Conservation (phyloP, 2,888 invertebrate genomes). For the Hydropsyche betteni region DNA sequence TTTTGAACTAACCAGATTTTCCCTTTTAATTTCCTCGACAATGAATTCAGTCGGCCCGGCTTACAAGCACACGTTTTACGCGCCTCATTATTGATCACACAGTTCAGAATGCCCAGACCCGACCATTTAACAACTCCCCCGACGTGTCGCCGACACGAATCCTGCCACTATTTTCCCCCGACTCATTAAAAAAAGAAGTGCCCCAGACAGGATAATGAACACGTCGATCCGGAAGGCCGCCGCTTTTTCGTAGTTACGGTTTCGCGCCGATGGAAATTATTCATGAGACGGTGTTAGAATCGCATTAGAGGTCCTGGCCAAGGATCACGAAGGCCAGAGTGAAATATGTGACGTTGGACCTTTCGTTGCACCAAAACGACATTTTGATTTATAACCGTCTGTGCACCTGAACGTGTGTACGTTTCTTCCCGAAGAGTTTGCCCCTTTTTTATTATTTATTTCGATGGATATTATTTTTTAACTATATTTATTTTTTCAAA, state of each 20-base stretch:
- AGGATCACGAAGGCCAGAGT: conserved; percentile 14
- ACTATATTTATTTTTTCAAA: too few relatives aligned
- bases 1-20: too few relatives aligned
- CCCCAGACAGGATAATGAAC: conserved; percentile 14
- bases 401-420: conserved; percentile 30
- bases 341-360: conserved; percentile 38
- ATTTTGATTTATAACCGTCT: conserved; percentile 35
- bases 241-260: background rate
- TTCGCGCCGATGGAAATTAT: conserved; percentile 19
- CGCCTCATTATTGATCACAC: conserved; percentile 1
- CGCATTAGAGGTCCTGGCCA: conserved; percentile 32
- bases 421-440: too few relatives aligned
- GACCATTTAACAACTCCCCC: background rate
- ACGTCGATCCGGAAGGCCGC: background rate
- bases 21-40: too few relatives aligned
- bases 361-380: conserved; percentile 31
- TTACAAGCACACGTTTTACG: too few relatives aligned
- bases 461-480: too few relatives aligned
- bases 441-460: too few relatives aligned
- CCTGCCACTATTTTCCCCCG: background rate
- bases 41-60: too few relatives aligned
- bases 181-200: background rate
- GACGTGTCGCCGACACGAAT: background rate
- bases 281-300: conserved; percentile 36
- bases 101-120: background rate